Evolutionary conservation across 2,888 invertebrate species (phyloP).

Genomic region (Theretra japonica): DNA sequence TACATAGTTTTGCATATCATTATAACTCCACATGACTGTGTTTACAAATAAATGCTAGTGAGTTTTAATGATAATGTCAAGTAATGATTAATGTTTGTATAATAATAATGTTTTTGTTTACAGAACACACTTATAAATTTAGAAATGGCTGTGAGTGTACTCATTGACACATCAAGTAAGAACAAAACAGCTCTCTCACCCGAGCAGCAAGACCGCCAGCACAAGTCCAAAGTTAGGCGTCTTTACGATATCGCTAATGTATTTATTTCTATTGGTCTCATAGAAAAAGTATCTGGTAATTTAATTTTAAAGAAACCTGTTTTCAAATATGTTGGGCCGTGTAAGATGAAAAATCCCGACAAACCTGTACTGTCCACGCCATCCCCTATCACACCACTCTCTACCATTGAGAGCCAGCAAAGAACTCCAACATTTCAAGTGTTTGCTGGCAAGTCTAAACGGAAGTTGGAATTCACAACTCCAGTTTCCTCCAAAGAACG

Average conservation of each 20-base stretch:
- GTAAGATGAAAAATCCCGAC: slow-evolving; percentile 69
- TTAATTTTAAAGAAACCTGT: slow-evolving; percentile 87
- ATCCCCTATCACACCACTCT: slow-evolving; percentile 73
- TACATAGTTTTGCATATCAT: no score
- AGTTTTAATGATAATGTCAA: no score
- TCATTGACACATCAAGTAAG: slow-evolving; percentile 80
- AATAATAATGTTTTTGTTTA: slow-evolving; percentile 45
- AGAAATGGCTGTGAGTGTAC: slow-evolving; percentile 87
- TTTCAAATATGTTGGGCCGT: slow-evolving; percentile 87
- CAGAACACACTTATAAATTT: slow-evolving; percentile 87
- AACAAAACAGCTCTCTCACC: slow-evolving; percentile 81
- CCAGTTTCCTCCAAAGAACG: slow-evolving; percentile 66
- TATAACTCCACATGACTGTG: no score
- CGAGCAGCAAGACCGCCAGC: slow-evolving; percentile 81
- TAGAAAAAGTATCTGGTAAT: slow-evolving; percentile 87
- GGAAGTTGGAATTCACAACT: slow-evolving; percentile 79
- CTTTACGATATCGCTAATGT: slow-evolving; percentile 92
- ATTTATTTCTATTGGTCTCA: slow-evolving; percentile 89
- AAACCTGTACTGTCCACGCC: slow-evolving; percentile 59
- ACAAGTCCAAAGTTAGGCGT: slow-evolving; percentile 88
- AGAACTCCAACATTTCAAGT: slow-evolving; percentile 64
- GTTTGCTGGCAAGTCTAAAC: slow-evolving; percentile 73
- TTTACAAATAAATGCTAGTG: no score
- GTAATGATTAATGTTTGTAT: neutral
- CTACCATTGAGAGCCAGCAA: slow-evolving; percentile 60